phyloP scores from a whole-genome alignment of 2,888 invertebrate genomes.

The Tromatobia lineatoria region DNA sequence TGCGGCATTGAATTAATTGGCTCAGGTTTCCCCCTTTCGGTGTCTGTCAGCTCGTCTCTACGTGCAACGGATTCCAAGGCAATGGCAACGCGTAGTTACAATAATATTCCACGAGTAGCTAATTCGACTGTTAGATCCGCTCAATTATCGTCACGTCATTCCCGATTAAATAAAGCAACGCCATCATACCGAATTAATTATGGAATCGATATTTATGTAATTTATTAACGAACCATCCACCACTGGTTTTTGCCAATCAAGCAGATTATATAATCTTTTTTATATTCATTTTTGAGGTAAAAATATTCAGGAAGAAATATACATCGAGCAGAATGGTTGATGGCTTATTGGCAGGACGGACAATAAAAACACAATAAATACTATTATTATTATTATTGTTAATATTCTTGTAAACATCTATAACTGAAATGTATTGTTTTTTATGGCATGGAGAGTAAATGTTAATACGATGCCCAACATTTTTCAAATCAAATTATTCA shows the following conservation, averaged over 20 bases:
- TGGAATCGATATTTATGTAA: background rate
- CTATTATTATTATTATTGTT: no score
- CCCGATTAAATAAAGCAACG: background rate
- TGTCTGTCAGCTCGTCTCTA: background rate
- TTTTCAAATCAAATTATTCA: background rate
- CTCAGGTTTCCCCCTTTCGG: background rate
- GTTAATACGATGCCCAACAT: no score
- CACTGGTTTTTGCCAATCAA: background rate
- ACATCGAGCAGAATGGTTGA: no score
- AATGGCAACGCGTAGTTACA: background rate
- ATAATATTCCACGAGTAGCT: constrained; percentile 12
- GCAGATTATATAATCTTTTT: background rate
- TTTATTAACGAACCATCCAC: background rate
- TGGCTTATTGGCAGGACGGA: no score
- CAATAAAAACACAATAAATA: no score
- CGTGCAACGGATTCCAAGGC: constrained; percentile 6
- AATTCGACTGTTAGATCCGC: constrained; percentile 18
- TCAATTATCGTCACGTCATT: constrained; percentile 9
- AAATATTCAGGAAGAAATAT: background rate
- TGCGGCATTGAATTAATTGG: constrained; percentile 28
- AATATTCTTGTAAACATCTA: no score
- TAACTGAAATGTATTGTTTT: no score
- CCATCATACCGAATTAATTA: constrained; percentile 9
- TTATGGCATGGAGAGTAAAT: background rate
- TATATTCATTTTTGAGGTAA: background rate